Evolutionary conservation across 1,140 invertebrate genomes (phyloP), one percentile per base, ranked within the genome.

Genomic region (Habropoda laboriosa): DNA sequence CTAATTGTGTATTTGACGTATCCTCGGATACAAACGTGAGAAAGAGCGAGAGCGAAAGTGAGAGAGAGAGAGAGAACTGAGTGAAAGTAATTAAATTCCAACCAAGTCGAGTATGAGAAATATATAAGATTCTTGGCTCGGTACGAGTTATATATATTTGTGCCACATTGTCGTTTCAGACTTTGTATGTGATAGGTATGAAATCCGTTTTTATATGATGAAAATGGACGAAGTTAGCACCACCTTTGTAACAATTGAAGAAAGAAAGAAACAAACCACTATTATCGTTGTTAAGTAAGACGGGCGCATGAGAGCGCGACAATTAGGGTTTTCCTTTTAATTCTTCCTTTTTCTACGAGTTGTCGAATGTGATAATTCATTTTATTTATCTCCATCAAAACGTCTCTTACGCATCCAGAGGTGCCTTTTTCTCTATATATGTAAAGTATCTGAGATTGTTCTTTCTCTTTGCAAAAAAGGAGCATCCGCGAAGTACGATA

Each of bases 271-370:
- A 53, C 51, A 58, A 58, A 58, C 55, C 8, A 79, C 68, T 86
- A 79, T 85, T 85, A 88, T 80, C 53, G 55, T 79, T n/a, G 81
- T 79, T 86, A 84, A 86, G 80, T 83, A 82, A 89, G 86, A 89
- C 87, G 88, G 89, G 87, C 88, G 88, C 87, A 85, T 38, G 68
- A 82, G 86, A 81, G 88, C 87, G 88, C 83, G 85, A 89, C 87
- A 88, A 85, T 85, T 89, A 81, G 72, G 63, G 76, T 86, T 79
- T 90, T 77, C 57, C 18, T 79, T 79, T 42, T n/a, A n/a, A 45
- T 78, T 76, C 27, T 84, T 82, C 80, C 73, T 79, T 86, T 84
- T 85, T 79, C 58, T 78, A 82, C 76, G 72, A 84, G 58, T 81
- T 81, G 63, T 77, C 80, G 18, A 60, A 58, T 66, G 57, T 82